These are phyloP conservation scores for Aspidiotus destructor DNA, from an alignment of 2,888 invertebrate species.

Conservation along the genomic window DNA sequence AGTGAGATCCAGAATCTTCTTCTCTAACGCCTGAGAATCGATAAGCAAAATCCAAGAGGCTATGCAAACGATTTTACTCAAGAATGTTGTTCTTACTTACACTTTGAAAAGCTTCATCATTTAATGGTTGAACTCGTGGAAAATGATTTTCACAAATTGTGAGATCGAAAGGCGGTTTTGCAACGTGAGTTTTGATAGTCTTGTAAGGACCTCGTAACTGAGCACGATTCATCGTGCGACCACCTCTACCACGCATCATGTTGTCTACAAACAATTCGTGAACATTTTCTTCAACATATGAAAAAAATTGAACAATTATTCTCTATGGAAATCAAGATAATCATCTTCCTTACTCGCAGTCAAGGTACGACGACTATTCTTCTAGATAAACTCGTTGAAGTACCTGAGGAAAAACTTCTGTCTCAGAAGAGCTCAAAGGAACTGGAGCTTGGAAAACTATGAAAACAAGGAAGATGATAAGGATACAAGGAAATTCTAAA, in stretches of 20 bases:
- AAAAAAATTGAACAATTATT: no score
- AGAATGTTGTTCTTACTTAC: constrained; percentile 43
- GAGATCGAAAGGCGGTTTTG: constrained; percentile 76
- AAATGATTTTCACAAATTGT: constrained; percentile 81
- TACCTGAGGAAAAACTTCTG: no score
- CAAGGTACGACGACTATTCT: no score
- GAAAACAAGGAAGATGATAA: no score
- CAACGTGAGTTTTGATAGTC: constrained; percentile 39
- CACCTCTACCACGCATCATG: constrained; percentile 28
- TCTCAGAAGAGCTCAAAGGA: no score
- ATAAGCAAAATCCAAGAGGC: background rate
- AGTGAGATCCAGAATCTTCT: constrained; percentile 83
- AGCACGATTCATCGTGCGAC: constrained; percentile 28
- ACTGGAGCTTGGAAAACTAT: no score
- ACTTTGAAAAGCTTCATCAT: constrained; percentile 77
- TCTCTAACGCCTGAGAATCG: constrained; percentile 65
- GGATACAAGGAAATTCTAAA: no score
- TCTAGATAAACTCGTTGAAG: no score
- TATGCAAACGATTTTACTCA: background rate
- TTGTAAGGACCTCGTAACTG: constrained; percentile 18
- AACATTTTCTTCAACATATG: no score
- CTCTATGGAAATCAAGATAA: no score
- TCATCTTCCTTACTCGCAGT: no score
- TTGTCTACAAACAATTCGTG: background rate
- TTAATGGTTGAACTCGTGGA: constrained; percentile 67